These are phyloP conservation scores for Pterophyllum scalare DNA, from an alignment of 2,113 vertebrate genomes.

Conservation along the genomic window DNA sequence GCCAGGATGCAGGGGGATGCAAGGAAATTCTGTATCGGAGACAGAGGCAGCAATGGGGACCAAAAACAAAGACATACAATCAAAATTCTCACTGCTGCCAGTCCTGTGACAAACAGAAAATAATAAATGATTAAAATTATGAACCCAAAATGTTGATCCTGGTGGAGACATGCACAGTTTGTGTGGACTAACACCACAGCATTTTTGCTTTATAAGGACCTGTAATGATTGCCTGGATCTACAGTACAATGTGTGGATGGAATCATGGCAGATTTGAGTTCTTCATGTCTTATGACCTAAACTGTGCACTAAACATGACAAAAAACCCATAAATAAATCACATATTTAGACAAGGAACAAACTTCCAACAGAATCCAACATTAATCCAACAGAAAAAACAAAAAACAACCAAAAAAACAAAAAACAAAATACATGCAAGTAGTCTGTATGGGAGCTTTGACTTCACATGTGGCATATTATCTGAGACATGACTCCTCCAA, in stretches of 20 bases:
- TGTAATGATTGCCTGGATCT: neutral
- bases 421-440: no score
- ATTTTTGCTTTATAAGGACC: neutral
- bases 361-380: neutral
- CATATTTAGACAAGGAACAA: neutral
- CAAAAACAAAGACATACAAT: neutral
- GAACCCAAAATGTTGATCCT: fast-evolving
- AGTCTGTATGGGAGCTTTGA: neutral
- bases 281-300: neutral
- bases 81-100: neutral
- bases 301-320: no score
- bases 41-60: neutral
- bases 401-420: no score
- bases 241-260: neutral
- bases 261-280: neutral
- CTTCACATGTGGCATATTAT: neutral
- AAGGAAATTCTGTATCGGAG: neutral
- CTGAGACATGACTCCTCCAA: neutral
- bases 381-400: no score
- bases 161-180: neutral
- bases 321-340: neutral
- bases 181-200: neutral
- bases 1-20: neutral
- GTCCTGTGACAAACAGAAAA: neutral
- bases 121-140: neutral